Percentiles rank a stretch among this genome's conserved stretches.
Evolutionary conservation across 2,113 vertebrate genomes (phyloP).

Genomic region (Columba livia): DNA sequence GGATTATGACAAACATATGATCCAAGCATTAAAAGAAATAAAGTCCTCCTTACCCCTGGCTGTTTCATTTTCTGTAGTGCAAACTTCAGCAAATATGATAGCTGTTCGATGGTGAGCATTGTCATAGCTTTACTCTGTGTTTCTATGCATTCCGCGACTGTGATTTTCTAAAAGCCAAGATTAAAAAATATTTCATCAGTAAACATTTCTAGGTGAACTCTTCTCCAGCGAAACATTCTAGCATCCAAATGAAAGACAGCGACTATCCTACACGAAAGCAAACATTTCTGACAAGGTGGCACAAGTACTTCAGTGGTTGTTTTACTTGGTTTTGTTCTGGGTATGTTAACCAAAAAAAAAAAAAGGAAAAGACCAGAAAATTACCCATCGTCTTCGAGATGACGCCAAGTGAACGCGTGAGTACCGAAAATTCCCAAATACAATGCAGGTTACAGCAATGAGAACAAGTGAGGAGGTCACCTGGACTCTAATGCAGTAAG

Average conservation of each 20-base stretch:
- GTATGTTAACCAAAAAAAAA: not conserved
- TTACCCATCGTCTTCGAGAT: not conserved
- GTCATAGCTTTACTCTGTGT: constrained; percentile 99
- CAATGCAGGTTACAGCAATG: not conserved
- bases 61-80: constrained; percentile 99
- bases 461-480: not conserved
- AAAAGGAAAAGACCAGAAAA: not conserved
- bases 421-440: not conserved
- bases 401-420: not conserved
- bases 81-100: constrained; percentile 98
- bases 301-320: not conserved
- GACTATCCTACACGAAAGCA: not conserved
- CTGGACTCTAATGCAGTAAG: not conserved
- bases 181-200: constrained; percentile 57
- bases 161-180: constrained; percentile 91
- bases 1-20: not conserved
- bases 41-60: constrained; percentile 87
- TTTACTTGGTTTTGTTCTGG: not conserved
- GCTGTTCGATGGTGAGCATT: constrained; percentile 95
- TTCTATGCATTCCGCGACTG: constrained; percentile 98
- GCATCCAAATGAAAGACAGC: not conserved
- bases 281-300: not conserved
- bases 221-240: not conserved
- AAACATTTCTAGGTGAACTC: not conserved
- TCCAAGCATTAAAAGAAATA: not conserved